Evolutionary conservation across 2,888 invertebrate genomes (phyloP).

Genomic region (Drosophila flavopinicola): DNA sequence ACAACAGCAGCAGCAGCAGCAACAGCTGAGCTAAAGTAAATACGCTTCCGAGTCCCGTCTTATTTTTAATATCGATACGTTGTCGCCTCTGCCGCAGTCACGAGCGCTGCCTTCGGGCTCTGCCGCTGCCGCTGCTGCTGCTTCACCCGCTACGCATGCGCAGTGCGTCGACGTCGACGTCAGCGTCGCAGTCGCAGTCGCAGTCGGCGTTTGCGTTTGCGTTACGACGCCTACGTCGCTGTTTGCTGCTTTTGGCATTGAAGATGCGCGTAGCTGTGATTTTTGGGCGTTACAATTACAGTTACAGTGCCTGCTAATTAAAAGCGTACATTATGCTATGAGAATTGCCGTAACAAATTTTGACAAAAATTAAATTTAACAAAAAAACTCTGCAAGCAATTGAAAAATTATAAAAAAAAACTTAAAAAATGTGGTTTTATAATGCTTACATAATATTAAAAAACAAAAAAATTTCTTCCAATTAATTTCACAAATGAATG

Average conservation of each 20-base stretch:
- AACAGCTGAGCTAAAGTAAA: slow-evolving; percentile 26
- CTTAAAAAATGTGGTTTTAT: too few species aligned
- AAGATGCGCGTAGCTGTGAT: slow-evolving; percentile 48
- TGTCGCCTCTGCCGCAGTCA: slow-evolving; percentile 25
- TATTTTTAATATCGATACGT: slow-evolving; percentile 61
- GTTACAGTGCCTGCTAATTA: neutral
- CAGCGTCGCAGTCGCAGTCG: slow-evolving; percentile 1
- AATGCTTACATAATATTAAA: too few species aligned
- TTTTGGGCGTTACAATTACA: slow-evolving; percentile 21
- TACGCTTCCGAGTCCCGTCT: slow-evolving; percentile 76
- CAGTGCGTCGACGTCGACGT: slow-evolving; percentile 43
- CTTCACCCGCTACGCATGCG: slow-evolving; percentile 49
- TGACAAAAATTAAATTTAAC: too few species aligned
- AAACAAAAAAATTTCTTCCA: too few species aligned
- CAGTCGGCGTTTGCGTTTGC: neutral
- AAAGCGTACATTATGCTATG: neutral
- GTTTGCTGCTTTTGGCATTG: slow-evolving; percentile 32
- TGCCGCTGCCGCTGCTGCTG: slow-evolving; percentile 24
- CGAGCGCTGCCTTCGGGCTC: neutral
- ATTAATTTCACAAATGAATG: too few species aligned
- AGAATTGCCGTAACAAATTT: too few species aligned
- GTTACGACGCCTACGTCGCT: neutral
- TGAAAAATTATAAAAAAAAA: too few species aligned
- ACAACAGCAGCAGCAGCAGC: slow-evolving; percentile 23
- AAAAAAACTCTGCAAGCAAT: too few species aligned